Conservation (phyloP, 2,113 vertebrate species). For the Merops nubicus region DNA sequence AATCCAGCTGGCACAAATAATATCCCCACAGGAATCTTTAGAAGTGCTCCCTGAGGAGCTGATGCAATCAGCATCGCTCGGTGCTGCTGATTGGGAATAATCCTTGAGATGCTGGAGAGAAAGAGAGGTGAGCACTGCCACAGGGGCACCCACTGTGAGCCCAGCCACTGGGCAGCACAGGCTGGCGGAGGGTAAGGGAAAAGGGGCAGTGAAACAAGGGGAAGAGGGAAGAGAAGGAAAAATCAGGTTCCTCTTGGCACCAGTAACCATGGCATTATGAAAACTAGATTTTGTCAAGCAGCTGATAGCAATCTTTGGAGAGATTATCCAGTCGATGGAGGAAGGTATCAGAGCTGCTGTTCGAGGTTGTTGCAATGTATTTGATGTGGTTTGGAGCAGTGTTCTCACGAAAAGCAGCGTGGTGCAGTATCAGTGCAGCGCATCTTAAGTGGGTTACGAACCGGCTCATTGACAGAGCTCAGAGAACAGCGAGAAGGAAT, state of each 20-base stretch:
- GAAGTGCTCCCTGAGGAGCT: neutral
- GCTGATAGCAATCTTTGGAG: neutral
- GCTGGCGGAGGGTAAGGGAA: accelerated
- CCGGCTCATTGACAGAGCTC: neutral
- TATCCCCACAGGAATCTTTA: neutral
- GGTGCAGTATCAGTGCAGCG: neutral
- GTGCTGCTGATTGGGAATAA: neutral
- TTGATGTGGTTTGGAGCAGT: neutral
- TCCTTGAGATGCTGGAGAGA: neutral
- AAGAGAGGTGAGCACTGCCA: neutral
- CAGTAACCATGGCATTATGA: neutral
- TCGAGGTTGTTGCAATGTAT: neutral
- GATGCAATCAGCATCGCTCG: neutral
- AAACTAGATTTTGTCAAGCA: neutral
- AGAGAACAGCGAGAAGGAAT: neutral
- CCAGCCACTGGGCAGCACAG: neutral
- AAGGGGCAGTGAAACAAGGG: neutral
- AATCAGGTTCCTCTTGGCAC: neutral
- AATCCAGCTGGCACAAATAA: neutral
- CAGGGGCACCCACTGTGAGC: accelerated
- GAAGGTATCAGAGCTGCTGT: neutral
- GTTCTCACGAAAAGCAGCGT: neutral
- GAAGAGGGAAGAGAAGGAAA: neutral
- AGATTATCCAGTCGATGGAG: neutral
- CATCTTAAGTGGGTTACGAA: neutral